Evolutionary conservation across 2,888 invertebrate species (phyloP).

Genomic region (Campoplex nolae): DNA sequence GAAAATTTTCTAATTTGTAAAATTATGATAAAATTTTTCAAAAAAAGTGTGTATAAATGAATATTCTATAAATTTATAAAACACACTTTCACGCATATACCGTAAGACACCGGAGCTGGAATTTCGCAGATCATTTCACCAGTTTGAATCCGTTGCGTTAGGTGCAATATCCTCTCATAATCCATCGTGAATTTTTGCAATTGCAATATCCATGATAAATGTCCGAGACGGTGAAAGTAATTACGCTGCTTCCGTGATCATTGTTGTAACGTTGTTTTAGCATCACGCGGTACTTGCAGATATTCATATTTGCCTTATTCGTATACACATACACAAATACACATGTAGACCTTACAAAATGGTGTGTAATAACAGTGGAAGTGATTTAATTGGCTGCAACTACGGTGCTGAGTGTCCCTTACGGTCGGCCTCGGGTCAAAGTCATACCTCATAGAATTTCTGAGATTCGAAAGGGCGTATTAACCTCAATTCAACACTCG

Average conservation of each 20-base stretch:
- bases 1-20: not conserved
- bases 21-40: not conserved
- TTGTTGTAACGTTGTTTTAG: conserved; percentile 65
- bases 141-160: conserved; percentile 48
- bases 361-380: conserved; percentile 42
- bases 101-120: not conserved
- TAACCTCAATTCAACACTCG: not conserved
- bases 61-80: not conserved
- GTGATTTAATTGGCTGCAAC: conserved; percentile 41
- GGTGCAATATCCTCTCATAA: conserved; percentile 41
- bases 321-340: not conserved
- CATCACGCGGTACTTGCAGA: conserved; percentile 37
- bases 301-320: conserved; percentile 9
- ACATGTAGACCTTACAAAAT: not conserved
- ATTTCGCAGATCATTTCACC: conserved; percentile 45
- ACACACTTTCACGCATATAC: conserved; percentile 33
- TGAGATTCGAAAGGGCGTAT: not conserved
- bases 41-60: not conserved
- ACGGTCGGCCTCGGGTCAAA: conserved; percentile 54
- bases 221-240: conserved; percentile 68
- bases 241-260: conserved; percentile 69
- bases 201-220: conserved; percentile 26
- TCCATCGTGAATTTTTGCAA: conserved; percentile 40
- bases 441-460: conserved; percentile 20
- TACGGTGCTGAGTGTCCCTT: conserved; percentile 19